Base-by-base conservation (phyloP, 2,797 vertebrate species). In the Arrhamphus sclerolepis region DNA sequence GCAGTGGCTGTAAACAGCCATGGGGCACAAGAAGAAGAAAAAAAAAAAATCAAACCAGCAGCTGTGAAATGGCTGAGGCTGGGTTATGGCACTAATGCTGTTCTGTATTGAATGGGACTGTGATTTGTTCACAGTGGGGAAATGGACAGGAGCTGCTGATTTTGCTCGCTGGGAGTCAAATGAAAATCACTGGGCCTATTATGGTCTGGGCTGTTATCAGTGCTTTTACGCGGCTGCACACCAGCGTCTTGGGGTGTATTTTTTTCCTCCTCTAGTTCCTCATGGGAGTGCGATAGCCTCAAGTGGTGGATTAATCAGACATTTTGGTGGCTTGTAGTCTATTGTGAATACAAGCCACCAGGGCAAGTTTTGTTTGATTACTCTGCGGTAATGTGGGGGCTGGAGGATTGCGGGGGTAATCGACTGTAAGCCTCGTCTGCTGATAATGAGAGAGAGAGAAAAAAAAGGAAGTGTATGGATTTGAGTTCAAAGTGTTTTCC, bases 241-340 rank as follows among this genome's bases (percentile, higher is more conserved):
- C 72, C 44, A 24, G 60, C 66, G 67, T 67, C 76, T 72, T 66
- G 26, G 55, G 3, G 19, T 46, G 19, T 44, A 13, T 54, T 63
- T 67, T 48, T 44, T 44, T 41, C 5, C 2, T 42, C 17, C 17
- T 31, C 57, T 39, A 9, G 1, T 69, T 69, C 71, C 81, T 82
- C 66, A 20, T 61, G 80, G 81, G 75, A 78, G 73, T 29, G 53
- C 13, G 69, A 82, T 75, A 51, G 78, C 86, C 83, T 81, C 74
- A 62, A 86, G 84, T 78, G 75, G 56, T 42, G 83, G 80, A 82
- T 87, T 88, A 88, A 87, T 86, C 86, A 84, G 78, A 81, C 83
- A 38, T 76, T 72, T 78, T 59, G 67, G 72, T 74, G 70, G 52
- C 73, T 72, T 72, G 77, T 81, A 66, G 81, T 78, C 81, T 66